Percentiles rank a stretch among this genome's conserved stretches.
These are phyloP conservation scores for Hemistola chrysoprasaria DNA, from an alignment of 2,888 invertebrate genomes.

Conservation along the genomic window DNA sequence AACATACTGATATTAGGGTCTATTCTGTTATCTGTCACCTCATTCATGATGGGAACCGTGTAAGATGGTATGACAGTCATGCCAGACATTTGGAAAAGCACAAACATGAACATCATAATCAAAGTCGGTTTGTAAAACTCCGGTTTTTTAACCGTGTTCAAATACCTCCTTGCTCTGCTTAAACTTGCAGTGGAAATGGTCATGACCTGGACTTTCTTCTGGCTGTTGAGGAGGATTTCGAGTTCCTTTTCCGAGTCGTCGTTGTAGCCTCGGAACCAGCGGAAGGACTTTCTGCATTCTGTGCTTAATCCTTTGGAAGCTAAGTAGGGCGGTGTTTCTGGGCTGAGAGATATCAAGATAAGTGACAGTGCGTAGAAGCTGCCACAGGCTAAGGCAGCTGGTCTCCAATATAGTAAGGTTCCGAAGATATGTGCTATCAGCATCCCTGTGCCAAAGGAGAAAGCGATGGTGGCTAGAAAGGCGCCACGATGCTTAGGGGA, in stretches of 20 bases:
- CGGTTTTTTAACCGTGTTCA: constrained; percentile 54
- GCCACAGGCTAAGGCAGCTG: constrained; percentile 78
- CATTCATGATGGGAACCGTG: constrained; percentile 84
- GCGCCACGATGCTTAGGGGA: constrained; percentile 84
- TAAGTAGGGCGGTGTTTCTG: constrained; percentile 86
- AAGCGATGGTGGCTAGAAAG: constrained; percentile 83
- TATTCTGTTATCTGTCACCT: constrained; percentile 80
- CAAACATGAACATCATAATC: constrained; percentile 85
- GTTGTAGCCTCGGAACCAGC: constrained; percentile 80
- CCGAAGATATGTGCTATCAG: constrained; percentile 85
- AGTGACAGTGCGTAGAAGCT: constrained; percentile 73
- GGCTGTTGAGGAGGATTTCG: constrained; percentile 62
- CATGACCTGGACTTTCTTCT: constrained; percentile 44
- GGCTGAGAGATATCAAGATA: constrained; percentile 76
- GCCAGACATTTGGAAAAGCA: constrained; percentile 86
- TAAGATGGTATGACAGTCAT: constrained; percentile 87
- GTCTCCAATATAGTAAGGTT: constrained; percentile 82
- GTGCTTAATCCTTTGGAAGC: constrained; percentile 76
- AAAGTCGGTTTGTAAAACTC: constrained; percentile 83
- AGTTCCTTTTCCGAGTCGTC: constrained; percentile 72
- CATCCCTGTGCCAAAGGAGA: constrained; percentile 85
- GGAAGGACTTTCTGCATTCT: constrained; percentile 81
- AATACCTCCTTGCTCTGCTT: constrained; percentile 53
- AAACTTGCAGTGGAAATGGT: constrained; percentile 45
- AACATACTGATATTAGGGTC: constrained; percentile 84